phyloP scores from a whole-genome alignment of 2,888 invertebrate species.

The Zhuqinia jingwanae region DNA sequence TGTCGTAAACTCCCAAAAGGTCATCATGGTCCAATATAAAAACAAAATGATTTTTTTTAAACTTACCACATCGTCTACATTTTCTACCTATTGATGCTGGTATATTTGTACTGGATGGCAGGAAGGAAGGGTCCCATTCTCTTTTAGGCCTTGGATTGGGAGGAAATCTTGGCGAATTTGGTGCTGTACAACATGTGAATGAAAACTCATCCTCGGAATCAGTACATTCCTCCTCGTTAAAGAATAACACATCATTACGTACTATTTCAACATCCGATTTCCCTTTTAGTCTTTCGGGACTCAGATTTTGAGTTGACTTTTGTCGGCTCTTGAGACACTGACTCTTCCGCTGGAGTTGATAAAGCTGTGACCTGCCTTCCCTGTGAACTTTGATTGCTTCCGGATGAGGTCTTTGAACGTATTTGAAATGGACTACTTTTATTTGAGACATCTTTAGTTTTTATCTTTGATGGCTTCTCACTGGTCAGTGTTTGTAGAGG shows the following conservation, averaged over 20 bases:
- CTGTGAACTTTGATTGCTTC: neutral
- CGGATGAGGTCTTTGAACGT: no score
- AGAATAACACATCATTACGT: conserved; percentile 40
- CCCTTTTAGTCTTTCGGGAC: neutral
- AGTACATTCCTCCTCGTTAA: conserved; percentile 32
- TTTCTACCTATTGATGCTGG: conserved; percentile 66
- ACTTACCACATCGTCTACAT: conserved; percentile 72
- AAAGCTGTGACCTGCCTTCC: neutral
- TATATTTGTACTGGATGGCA: conserved; percentile 48
- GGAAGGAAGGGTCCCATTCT: conserved; percentile 40
- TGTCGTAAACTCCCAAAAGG: no score
- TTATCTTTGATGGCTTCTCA: neutral
- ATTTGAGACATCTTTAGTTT: neutral
- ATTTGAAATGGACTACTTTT: neutral
- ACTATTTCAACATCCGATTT: conserved; percentile 5
- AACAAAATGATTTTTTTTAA: no score
- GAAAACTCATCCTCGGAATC: conserved; percentile 32
- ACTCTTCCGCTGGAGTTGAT: neutral
- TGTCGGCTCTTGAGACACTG: neutral
- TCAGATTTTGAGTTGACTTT: neutral
- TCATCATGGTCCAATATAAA: no score
- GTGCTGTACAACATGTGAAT: conserved; percentile 40
- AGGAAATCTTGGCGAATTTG: conserved; percentile 59
- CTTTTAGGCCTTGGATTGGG: conserved; percentile 41
- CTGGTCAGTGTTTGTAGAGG: neutral